Conservation (phyloP, 2,113 vertebrate species). For the Poeciliopsis prolifica region DNA sequence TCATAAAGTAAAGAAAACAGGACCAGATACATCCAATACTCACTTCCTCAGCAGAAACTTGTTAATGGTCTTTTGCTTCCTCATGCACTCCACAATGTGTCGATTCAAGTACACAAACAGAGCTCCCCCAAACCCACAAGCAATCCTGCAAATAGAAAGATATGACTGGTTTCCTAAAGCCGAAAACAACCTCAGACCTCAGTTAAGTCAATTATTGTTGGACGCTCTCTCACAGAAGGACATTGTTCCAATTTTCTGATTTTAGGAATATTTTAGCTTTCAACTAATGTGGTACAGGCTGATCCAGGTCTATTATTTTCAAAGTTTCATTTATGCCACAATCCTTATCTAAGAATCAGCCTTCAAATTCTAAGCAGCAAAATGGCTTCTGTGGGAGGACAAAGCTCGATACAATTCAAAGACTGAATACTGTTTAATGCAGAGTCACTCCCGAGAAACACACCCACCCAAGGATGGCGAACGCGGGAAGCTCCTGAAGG, state of each 20-base stretch:
- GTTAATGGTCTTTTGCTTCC: slow-evolving; percentile 96
- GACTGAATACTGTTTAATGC: slow-evolving; percentile 2
- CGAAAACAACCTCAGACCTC: background rate
- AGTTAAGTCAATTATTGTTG: slow-evolving; percentile 2
- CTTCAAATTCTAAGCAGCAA: slow-evolving; percentile 19
- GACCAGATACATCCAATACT: slow-evolving; percentile 76
- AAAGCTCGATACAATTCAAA: background rate
- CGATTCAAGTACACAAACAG: slow-evolving; percentile 98
- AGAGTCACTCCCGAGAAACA: slow-evolving; percentile 1
- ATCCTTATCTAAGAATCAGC: slow-evolving; percentile 38
- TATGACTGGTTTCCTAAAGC: background rate
- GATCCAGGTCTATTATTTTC: slow-evolving; percentile 9
- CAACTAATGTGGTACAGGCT: slow-evolving; percentile 3
- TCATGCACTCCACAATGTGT: slow-evolving; percentile 97
- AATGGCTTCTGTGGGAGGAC: background rate
- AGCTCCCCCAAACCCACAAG: slow-evolving; percentile 93
- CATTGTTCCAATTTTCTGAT: slow-evolving; percentile 18
- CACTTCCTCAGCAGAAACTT: slow-evolving; percentile 98
- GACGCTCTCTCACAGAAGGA: slow-evolving; percentile 13
- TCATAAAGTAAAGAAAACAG: background rate
- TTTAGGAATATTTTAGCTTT: slow-evolving; percentile 2
- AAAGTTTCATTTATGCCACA: slow-evolving; percentile 43
- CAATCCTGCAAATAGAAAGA: slow-evolving; percentile 81
- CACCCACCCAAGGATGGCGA: slow-evolving; percentile 94
- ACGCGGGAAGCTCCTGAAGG: slow-evolving; percentile 97